phyloP scores from a whole-genome alignment of 1,140 invertebrate genomes.

The Cheumatopsyche charites region DNA sequence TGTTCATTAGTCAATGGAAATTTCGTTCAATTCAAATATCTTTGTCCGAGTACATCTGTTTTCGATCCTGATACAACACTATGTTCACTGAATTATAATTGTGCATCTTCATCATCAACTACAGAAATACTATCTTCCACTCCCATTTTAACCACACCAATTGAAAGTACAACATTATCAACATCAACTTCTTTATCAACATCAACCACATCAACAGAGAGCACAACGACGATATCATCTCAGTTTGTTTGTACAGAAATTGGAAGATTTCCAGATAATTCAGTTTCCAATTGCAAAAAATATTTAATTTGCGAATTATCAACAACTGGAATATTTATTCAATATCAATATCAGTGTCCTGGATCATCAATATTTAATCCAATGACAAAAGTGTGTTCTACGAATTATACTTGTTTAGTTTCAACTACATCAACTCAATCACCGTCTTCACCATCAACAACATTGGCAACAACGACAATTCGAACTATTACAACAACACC shows the following conservation, averaged over 20 bases:
- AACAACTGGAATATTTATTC: background rate
- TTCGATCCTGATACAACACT: slow-evolving; percentile 19
- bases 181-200: background rate
- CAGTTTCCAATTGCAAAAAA: background rate
- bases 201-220: background rate
- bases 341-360: slow-evolving; percentile 5
- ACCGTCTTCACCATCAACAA: background rate
- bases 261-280: slow-evolving; percentile 24
- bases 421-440: background rate
- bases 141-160: background rate
- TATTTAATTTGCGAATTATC: slow-evolving; percentile 2
- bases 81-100: slow-evolving; percentile 5
- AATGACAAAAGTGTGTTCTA: background rate
- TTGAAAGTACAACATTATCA: background rate
- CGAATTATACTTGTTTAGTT: background rate
- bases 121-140: background rate
- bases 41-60: slow-evolving; percentile 1
- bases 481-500: background rate
- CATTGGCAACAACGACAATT: background rate
- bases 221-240: slow-evolving; percentile 4
- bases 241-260: background rate
- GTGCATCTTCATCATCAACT: background rate
- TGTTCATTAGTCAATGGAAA: background rate
- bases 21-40: background rate
- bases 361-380: slow-evolving; percentile 11